phyloP scores from a whole-genome alignment of 2,797 vertebrate genomes.

The Coendou prehensilis region DNA sequence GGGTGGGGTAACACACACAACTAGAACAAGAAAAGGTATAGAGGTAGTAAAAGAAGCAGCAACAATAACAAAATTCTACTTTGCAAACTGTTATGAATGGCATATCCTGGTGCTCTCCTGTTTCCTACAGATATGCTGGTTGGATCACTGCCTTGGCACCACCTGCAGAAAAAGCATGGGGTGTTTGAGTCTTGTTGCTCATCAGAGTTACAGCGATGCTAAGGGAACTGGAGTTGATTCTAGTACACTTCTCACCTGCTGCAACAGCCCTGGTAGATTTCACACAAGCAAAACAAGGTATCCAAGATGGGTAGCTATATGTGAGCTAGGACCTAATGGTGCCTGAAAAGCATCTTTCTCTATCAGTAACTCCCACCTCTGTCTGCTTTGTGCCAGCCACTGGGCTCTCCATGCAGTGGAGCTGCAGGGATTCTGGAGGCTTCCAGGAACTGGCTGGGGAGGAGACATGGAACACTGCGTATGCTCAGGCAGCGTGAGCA shows the following conservation, averaged over 20 bases:
- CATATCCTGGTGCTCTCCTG: background rate
- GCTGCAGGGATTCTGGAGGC: background rate
- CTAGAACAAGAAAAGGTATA: background rate
- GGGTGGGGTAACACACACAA: background rate
- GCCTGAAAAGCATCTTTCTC: background rate
- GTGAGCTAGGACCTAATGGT: background rate
- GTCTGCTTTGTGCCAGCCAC: no score
- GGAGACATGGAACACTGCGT: rapidly evolving
- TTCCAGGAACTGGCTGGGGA: background rate
- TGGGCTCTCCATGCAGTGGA: background rate
- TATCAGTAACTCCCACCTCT: background rate
- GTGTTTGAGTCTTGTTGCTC: background rate
- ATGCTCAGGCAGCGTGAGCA: background rate
- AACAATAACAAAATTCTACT: background rate
- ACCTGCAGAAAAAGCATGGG: background rate
- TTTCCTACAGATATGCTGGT: background rate
- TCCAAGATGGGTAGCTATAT: background rate
- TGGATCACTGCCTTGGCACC: background rate
- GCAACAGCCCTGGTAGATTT: background rate
- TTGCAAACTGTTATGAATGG: background rate
- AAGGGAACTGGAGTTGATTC: background rate
- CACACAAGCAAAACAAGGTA: background rate
- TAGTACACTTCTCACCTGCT: background rate
- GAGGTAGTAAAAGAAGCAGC: background rate
- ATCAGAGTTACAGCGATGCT: background rate